Percentiles rank a stretch among this genome's conserved stretches.
Conservation (phyloP, 2,888 invertebrate genomes). For the Torymus texanus region DNA sequence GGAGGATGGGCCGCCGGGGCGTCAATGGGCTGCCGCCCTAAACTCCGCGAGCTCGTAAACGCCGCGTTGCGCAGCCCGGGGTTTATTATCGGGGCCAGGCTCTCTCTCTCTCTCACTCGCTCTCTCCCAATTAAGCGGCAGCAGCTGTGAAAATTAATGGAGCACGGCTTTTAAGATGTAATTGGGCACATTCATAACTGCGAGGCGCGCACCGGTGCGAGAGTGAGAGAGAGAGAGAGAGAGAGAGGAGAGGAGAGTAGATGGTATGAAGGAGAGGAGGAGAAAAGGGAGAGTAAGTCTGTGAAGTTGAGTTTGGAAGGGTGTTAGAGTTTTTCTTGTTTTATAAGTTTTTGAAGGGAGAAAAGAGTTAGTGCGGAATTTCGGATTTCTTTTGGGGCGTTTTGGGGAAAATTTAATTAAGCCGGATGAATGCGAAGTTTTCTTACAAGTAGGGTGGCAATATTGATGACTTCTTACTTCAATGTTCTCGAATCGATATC, state of each 20-base stretch:
- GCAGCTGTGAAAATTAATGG: conserved; percentile 81
- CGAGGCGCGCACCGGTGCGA: no score
- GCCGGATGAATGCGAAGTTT: conserved; percentile 9
- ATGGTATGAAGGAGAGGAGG: background rate
- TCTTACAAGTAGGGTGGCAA: no score
- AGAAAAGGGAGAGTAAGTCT: background rate
- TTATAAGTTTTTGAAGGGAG: conserved; percentile 23
- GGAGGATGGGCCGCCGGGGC: conserved; percentile 33
- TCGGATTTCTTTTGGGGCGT: background rate
- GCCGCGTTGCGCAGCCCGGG: conserved; percentile 64
- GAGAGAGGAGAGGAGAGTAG: background rate
- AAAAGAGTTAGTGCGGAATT: background rate
- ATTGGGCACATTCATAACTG: conserved; percentile 80
- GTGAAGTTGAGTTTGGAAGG: background rate
- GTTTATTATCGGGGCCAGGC: conserved; percentile 77
- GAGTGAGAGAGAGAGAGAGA: conserved; percentile 17
- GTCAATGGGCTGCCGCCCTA: conserved; percentile 57
- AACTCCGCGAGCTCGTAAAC: conserved; percentile 67
- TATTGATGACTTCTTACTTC: no score
- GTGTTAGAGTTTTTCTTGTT: conserved; percentile 14
- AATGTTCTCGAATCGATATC: no score
- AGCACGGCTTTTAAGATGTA: conserved; percentile 81
- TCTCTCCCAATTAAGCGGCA: conserved; percentile 78
- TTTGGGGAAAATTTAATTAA: conserved; percentile 35
- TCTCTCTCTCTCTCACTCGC: conserved; percentile 68